These are phyloP conservation scores for Stomatorhinus ivindoensis DNA, from an alignment of 2,113 vertebrate genomes.

Conservation along the genomic window DNA sequence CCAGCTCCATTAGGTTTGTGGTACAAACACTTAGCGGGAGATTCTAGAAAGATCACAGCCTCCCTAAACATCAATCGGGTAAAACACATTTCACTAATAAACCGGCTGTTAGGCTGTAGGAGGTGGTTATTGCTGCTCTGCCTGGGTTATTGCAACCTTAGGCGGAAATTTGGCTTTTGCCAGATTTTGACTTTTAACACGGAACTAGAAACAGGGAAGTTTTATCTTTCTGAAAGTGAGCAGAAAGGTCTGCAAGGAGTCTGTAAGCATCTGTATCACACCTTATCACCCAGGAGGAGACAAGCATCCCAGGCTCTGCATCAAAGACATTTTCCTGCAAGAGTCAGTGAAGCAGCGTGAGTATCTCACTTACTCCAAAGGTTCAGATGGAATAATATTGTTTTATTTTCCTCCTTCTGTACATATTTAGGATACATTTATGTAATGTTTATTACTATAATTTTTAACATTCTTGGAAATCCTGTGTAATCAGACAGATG, in stretches of 20 bases:
- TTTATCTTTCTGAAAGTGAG: neutral
- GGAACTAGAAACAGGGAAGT: neutral
- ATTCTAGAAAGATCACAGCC: conserved; percentile 22
- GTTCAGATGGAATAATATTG: neutral
- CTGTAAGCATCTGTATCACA: neutral
- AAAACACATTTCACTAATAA: neutral
- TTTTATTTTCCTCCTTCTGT: neutral
- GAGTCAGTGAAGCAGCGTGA: neutral
- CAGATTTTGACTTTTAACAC: neutral
- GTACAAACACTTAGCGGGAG: conserved; percentile 34
- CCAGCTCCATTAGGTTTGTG: conserved; percentile 38
- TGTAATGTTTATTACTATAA: neutral
- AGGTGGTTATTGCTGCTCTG: neutral
- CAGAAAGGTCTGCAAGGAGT: neutral
- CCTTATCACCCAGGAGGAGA: neutral
- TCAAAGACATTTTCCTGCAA: neutral
- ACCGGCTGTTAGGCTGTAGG: neutral
- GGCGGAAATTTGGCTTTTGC: neutral
- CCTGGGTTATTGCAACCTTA: neutral
- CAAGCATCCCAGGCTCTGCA: neutral
- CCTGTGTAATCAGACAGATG: neutral
- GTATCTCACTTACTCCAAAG: neutral
- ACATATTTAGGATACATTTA: neutral
- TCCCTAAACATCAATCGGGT: conserved; percentile 11
- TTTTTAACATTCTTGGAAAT: neutral